Evolutionary conservation across 2,797 vertebrate species (phyloP).

Genomic region (Podarcis siculus): DNA sequence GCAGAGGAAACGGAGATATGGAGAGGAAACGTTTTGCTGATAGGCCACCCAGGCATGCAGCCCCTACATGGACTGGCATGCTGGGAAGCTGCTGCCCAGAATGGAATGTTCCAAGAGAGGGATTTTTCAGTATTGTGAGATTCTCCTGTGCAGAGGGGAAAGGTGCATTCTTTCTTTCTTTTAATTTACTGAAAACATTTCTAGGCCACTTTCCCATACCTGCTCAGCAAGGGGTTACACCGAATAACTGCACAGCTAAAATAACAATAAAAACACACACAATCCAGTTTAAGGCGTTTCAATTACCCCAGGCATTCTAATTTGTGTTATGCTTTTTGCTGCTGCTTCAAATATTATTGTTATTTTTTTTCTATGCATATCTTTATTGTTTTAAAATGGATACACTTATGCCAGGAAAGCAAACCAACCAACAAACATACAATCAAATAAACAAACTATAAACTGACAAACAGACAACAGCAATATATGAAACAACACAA

Average conservation of each 20-base stretch:
- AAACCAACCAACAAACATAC: too few species aligned
- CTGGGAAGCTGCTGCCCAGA: neutral
- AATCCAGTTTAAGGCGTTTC: neutral
- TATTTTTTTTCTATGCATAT: neutral
- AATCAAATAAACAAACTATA: too few species aligned
- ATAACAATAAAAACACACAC: neutral
- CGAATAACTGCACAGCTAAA: neutral
- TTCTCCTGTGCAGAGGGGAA: accelerated
- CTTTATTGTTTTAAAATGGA: too few species aligned
- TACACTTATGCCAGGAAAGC: too few species aligned
- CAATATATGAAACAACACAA: too few species aligned
- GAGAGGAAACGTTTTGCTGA: neutral
- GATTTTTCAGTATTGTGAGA: neutral
- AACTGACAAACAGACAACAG: too few species aligned
- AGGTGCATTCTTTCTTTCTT: neutral
- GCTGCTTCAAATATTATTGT: neutral
- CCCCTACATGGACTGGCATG: neutral
- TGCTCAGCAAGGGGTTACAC: neutral
- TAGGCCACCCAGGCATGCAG: neutral
- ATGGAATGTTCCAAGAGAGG: slow-evolving; percentile 9
- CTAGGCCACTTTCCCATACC: neutral
- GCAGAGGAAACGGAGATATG: slow-evolving; percentile 11
- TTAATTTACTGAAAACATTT: neutral
- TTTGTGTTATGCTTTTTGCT: neutral
- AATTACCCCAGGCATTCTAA: neutral